phyloP scores from a whole-genome alignment of 2,113 vertebrate genomes.

The Jacana jacana region DNA sequence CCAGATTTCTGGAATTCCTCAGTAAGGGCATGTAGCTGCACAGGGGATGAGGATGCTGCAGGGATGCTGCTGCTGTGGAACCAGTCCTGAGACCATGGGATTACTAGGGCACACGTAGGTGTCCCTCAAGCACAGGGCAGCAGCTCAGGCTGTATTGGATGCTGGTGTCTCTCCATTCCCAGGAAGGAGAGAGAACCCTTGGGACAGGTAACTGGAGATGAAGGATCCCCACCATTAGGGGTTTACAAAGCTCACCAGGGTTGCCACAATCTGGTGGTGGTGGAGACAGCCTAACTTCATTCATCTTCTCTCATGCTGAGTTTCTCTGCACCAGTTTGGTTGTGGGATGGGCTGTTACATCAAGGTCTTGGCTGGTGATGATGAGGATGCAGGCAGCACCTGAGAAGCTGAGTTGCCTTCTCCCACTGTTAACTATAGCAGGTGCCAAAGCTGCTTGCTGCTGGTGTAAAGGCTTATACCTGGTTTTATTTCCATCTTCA shows the following conservation, averaged over 20 bases:
- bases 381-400: background rate
- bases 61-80: background rate
- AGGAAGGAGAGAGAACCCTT: no score
- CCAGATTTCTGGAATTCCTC: background rate
- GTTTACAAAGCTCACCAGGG: background rate
- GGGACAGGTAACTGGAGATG: background rate
- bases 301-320: background rate
- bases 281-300: background rate
- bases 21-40: background rate
- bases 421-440: background rate
- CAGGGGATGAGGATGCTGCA: background rate
- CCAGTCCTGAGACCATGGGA: background rate
- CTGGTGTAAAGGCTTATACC: background rate
- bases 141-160: accelerated
- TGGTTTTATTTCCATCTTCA: background rate
- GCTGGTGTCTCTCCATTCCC: background rate
- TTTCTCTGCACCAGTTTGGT: background rate
- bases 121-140: background rate
- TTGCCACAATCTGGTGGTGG: background rate
- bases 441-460: background rate
- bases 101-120: accelerated
- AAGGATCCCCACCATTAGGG: background rate
- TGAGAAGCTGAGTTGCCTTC: background rate
- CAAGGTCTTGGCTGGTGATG: background rate
- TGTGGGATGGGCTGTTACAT: background rate